phyloP scores from a whole-genome alignment of 2,888 invertebrate species.

The Phortica magna region DNA sequence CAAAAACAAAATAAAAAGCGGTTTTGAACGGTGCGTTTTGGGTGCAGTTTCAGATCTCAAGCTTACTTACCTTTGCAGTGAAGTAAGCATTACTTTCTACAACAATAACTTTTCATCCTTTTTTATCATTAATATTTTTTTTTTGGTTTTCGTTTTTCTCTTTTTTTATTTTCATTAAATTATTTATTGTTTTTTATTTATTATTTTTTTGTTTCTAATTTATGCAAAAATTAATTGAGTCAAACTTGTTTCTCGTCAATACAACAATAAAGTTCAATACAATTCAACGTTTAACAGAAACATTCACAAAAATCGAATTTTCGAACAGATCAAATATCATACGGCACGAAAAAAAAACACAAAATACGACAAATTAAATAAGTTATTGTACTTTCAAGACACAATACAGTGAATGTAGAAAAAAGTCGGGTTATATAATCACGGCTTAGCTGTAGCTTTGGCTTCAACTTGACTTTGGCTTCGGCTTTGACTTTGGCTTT shows the following conservation, averaged over 20 bases:
- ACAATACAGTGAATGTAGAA: not conserved
- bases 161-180: conserved; percentile 15
- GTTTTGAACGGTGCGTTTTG: conserved; percentile 60
- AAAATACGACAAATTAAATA: not conserved
- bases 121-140: conserved; percentile 42
- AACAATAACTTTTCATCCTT: conserved; percentile 55
- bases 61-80: conserved; percentile 66
- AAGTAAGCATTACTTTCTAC: conserved; percentile 61
- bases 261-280: conserved; percentile 37
- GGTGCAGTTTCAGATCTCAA: conserved; percentile 63
- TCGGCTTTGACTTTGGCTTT: not conserved
- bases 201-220: conserved; percentile 26
- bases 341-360: conserved; percentile 37
- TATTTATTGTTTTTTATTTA: conserved; percentile 35
- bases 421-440: conserved; percentile 12
- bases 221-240: conserved; percentile 36
- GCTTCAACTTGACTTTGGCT: not conserved
- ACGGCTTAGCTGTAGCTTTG: not conserved
- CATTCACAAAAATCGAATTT: conserved; percentile 41
- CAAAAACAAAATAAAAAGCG: conserved; percentile 45
- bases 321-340: conserved; percentile 51
- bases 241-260: conserved; percentile 56
- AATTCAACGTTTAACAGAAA: conserved; percentile 26
- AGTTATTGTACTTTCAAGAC: conserved; percentile 23
- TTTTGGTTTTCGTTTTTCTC: conserved; percentile 14